Conservation (phyloP, 53 echinoderm and acorn worm species). For the Astropecten irregularis region DNA sequence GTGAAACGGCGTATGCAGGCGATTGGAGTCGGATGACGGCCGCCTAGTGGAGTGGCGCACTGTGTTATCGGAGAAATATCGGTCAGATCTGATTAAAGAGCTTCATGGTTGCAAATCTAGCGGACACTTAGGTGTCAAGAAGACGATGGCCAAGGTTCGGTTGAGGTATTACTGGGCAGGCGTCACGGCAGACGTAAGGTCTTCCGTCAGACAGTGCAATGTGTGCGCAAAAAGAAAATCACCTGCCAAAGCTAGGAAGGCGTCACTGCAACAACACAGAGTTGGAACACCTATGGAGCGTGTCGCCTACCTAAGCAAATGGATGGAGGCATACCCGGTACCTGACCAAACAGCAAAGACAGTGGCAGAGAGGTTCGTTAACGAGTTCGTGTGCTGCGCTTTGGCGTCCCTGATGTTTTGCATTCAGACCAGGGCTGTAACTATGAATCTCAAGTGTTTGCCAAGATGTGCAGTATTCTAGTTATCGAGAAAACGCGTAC, state of each 20-base stretch:
- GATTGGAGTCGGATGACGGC: slow-evolving; percentile 32
- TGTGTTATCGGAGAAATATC: slow-evolving; percentile 3
- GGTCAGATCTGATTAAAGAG: slow-evolving; percentile 36
- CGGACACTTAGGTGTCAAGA: slow-evolving; percentile 63
- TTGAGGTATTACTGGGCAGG: slow-evolving; percentile 62
- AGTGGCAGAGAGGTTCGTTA: slow-evolving; percentile 1
- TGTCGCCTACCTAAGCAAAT: slow-evolving; percentile 19
- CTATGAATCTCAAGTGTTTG: slow-evolving; percentile 38
- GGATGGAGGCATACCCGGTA: neutral
- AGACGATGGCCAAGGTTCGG: slow-evolving; percentile 58
- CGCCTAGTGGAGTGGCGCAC: slow-evolving; percentile 3
- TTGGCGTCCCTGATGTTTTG: slow-evolving; percentile 51
- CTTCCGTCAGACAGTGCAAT: slow-evolving; percentile 42
- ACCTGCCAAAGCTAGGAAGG: slow-evolving; percentile 27
- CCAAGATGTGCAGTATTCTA: slow-evolving; percentile 1
- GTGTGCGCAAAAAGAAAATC: slow-evolving; percentile 48
- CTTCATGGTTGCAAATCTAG: slow-evolving; percentile 44
- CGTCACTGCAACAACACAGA: slow-evolving; percentile 32
- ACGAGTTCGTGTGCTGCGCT: slow-evolving; percentile 62
- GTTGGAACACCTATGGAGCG: slow-evolving; percentile 56
- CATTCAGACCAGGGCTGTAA: slow-evolving; percentile 56
- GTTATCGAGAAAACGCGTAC: slow-evolving; percentile 33
- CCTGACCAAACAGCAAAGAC: neutral
- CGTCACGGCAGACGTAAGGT: slow-evolving; percentile 51
- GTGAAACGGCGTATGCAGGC: slow-evolving; percentile 13